phyloP scores from a whole-genome alignment of 1,140 invertebrate species.

The Campoletis sonorensis region DNA sequence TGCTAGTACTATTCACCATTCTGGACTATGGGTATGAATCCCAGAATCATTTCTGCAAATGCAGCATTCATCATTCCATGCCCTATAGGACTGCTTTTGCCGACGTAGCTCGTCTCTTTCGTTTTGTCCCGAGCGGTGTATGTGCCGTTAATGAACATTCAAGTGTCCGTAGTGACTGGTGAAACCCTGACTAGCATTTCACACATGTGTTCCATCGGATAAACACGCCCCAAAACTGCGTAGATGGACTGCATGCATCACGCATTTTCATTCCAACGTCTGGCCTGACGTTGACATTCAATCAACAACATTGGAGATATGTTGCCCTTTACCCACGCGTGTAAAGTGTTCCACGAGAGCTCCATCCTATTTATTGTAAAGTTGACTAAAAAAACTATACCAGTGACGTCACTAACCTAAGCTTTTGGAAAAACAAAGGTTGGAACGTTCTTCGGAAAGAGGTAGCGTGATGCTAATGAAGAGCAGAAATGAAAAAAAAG shows the following conservation, averaged over 20 bases:
- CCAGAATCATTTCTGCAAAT: constrained; percentile 22
- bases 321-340: no score
- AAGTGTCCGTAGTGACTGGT: constrained; percentile 18
- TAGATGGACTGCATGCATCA: constrained; percentile 23
- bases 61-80: constrained; percentile 4
- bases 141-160: constrained; percentile 38
- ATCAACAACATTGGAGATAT: not conserved
- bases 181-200: not conserved
- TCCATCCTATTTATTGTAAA: no score
- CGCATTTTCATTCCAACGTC: not conserved
- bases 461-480: not conserved
- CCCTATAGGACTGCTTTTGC: not conserved
- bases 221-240: not conserved
- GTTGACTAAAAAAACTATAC: no score
- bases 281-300: not conserved
- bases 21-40: not conserved
- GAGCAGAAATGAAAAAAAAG: not conserved
- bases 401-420: not conserved
- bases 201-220: not conserved
- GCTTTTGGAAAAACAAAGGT: not conserved
- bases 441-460: not conserved
- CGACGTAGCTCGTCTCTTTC: constrained; percentile 15
- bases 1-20: not conserved
- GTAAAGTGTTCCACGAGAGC: no score
- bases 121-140: not conserved